Evolutionary conservation across 2,888 invertebrate genomes (phyloP).

Genomic region (Leucozona laternaria): DNA sequence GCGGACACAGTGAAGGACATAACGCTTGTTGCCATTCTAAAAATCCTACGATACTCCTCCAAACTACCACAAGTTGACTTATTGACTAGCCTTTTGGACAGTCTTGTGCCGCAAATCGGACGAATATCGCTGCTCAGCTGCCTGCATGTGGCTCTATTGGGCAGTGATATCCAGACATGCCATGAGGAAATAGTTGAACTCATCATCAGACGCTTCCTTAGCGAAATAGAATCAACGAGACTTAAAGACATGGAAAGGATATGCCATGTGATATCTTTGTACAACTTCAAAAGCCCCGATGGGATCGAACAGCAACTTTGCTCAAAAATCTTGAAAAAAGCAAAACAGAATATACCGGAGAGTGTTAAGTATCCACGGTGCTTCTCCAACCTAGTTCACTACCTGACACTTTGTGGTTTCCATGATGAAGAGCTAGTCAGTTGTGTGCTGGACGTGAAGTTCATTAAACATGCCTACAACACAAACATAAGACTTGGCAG

Average conservation of each 20-base stretch:
- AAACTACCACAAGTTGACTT: constrained; percentile 83
- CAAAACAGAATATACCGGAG: constrained; percentile 86
- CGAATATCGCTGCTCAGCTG: constrained; percentile 87
- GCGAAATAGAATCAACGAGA: constrained; percentile 84
- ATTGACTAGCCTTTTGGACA: constrained; percentile 85
- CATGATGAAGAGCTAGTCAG: constrained; percentile 87
- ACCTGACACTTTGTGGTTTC: constrained; percentile 85
- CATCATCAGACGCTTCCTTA: constrained; percentile 85
- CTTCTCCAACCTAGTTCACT: constrained; percentile 86
- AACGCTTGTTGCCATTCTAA: constrained; percentile 87
- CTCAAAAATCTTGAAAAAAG: constrained; percentile 83
- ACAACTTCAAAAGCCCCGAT: constrained; percentile 86
- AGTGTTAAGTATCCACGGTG: constrained; percentile 86
- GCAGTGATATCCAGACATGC: constrained; percentile 85
- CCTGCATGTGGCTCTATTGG: constrained; percentile 88
- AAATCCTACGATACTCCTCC: constrained; percentile 86
- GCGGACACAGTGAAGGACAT: constrained; percentile 86
- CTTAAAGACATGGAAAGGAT: constrained; percentile 91
- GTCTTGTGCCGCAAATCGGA: constrained; percentile 85
- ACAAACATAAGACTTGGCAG: constrained; percentile 84
- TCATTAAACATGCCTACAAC: constrained; percentile 85
- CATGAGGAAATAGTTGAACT: constrained; percentile 84
- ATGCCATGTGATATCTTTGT: constrained; percentile 86
- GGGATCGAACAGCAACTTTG: constrained; percentile 84
- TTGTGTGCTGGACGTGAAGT: constrained; percentile 85